Evolutionary conservation across 2,888 invertebrate genomes (phyloP), one percentile per base, ranked within the genome.

Genomic region (Leptinotarsa peninsularis): DNA sequence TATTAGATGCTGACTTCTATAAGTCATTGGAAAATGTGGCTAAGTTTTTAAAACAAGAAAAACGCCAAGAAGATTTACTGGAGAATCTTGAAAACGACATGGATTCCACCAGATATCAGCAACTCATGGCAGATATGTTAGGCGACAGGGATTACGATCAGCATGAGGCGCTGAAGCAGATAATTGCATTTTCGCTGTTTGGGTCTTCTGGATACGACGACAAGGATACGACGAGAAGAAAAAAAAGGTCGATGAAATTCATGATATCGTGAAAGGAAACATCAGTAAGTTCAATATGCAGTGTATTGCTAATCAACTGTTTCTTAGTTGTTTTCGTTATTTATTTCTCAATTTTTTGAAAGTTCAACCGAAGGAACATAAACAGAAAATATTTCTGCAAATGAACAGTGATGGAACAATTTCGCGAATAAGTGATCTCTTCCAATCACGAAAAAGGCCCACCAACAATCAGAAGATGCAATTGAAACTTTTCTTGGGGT

Each of bases 101-200:
- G 68, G 84, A 83, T 66, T 82, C 86, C 3, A 71, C 72, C 67
- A 80, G 82, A 72, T 86, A 91, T 83, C 92, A 92, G 80, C 91
- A 91, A 81, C 88, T 90, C 75, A 91, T 91, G 87, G 91, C 88
- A 83, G 91, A 92, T 84, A 89, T 90, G 82, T 85, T 92, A 67
- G 90, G 90, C 2, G 90, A 91, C 77, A 89, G 90, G 80, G 91
- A 91, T 84, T 87, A 84, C 86, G 90, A 86, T 72, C 89, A 91
- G 78, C 88, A 90, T 76, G 89, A 89, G 76, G 87, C 88, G 78
- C 85, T 92, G 67, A 85, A 90, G 60, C 88, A 90, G 81, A 92
- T 92, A 86, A 89, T 92, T 76, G 91, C 90, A 49, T 92, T 89
- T 87, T 91, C 91, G 15, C 84, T 91, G 67, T 91, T 88, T 85